A percentile compares a stretch with the other conserved stretches of the same genome.
These are phyloP conservation scores for Oncorhynchus gorbuscha DNA, from an alignment of 2,113 vertebrate species.

Conservation along the genomic window DNA sequence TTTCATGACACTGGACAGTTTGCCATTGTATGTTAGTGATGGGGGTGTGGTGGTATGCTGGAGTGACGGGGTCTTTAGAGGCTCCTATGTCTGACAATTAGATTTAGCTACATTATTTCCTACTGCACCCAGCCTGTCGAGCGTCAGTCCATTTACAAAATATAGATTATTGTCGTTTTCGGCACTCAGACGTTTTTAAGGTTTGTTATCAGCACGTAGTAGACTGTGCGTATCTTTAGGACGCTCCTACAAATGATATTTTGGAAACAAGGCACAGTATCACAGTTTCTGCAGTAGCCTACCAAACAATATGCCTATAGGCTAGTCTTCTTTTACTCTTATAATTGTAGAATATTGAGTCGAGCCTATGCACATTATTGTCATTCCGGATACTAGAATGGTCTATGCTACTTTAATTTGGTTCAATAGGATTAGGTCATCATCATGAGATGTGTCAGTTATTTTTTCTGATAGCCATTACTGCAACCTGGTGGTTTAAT, in stretches of 20 bases:
- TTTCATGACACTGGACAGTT: slow-evolving; percentile 30
- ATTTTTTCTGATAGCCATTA: not conserved
- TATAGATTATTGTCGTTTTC: not conserved
- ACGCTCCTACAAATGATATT: not conserved
- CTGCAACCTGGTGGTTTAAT: not conserved
- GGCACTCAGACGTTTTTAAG: slow-evolving; percentile 14
- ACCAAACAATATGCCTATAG: too few species aligned
- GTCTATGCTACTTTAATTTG: not conserved
- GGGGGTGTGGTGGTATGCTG: slow-evolving; percentile 5
- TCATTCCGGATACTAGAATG: too few species aligned
- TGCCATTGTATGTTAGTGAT: not conserved
- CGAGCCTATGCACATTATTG: too few species aligned
- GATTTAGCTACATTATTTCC: not conserved
- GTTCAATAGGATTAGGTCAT: not conserved
- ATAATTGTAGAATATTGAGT: too few species aligned
- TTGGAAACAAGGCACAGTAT: too few species aligned
- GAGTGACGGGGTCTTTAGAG: not conserved
- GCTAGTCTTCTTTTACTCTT: too few species aligned
- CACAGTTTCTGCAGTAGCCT: too few species aligned
- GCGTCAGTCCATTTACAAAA: too few species aligned
- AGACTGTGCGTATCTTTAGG: not conserved
- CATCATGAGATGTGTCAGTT: not conserved
- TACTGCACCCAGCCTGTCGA: too few species aligned
- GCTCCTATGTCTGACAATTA: not conserved
- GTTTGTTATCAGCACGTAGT: not conserved